Conservation (phyloP, 2,797 vertebrate species). For the Vultur gryphus region DNA sequence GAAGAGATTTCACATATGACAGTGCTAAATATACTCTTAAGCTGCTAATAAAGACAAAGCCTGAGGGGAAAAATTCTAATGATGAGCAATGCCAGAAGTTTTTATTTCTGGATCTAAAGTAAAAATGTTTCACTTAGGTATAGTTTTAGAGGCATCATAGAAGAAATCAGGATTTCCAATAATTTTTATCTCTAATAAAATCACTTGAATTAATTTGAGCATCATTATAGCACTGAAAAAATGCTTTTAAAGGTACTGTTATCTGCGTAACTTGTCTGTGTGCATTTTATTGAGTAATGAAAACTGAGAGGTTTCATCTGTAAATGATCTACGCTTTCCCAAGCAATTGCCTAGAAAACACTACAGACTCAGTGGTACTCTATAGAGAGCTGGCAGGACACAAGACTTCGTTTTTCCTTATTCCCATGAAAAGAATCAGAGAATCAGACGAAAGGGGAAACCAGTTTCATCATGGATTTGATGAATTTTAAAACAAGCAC, state of each 20-base stretch:
- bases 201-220: constrained; percentile 72
- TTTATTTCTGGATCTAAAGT: constrained; percentile 73
- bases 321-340: constrained; percentile 20
- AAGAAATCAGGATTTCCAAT: constrained; percentile 69
- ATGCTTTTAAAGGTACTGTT: constrained; percentile 19
- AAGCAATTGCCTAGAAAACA: background rate
- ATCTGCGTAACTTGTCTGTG: constrained; percentile 40
- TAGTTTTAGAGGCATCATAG: constrained; percentile 74
- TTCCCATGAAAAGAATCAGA: background rate
- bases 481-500: background rate
- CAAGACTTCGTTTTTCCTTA: background rate
- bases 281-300: constrained; percentile 49
- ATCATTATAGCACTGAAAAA: constrained; percentile 58
- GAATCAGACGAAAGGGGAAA: background rate
- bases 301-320: constrained; percentile 55
- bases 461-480: background rate
- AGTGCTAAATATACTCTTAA: constrained; percentile 80
- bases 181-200: constrained; percentile 73
- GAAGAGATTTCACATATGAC: constrained; percentile 77
- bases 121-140: constrained; percentile 74
- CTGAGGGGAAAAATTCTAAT: constrained; percentile 73
- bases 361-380: background rate
- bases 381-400: background rate
- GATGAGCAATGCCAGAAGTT: constrained; percentile 76
- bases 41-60: constrained; percentile 80